Evolutionary conservation across 2,888 invertebrate species (phyloP).

Genomic region (Ellobium chinense): DNA sequence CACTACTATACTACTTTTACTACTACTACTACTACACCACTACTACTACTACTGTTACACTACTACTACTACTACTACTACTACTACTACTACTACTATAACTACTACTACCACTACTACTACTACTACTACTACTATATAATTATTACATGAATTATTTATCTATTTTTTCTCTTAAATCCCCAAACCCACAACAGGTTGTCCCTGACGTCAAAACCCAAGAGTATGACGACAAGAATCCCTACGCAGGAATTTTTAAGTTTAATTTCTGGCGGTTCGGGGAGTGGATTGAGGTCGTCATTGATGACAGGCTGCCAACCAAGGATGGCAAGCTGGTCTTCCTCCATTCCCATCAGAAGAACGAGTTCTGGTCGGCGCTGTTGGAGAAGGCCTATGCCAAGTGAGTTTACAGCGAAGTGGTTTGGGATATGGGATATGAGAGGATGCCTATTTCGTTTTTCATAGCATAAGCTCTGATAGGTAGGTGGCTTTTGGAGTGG

Average conservation of each 20-base stretch:
- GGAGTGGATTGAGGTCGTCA: constrained; percentile 82
- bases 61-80: too few relatives aligned
- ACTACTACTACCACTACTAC: too few relatives aligned
- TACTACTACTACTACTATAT: too few relatives aligned
- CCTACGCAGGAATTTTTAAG: constrained; percentile 81
- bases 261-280: constrained; percentile 83
- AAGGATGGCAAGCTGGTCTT: constrained; percentile 82
- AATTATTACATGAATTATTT: too few relatives aligned
- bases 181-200: too few relatives aligned
- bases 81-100: too few relatives aligned
- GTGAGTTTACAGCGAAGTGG: constrained; percentile 74
- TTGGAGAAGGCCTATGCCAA: constrained; percentile 84
- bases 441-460: not conserved
- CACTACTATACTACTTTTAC: too few relatives aligned
- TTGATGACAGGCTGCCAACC: constrained; percentile 82
- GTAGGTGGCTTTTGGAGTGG: too few relatives aligned
- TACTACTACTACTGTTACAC: too few relatives aligned
- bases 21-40: too few relatives aligned
- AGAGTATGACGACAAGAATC: constrained; percentile 78
- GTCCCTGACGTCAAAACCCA: constrained; percentile 81
- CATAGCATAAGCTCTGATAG: not conserved
- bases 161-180: too few relatives aligned
- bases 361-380: constrained; percentile 83
- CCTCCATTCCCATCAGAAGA: constrained; percentile 81
- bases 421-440: too few relatives aligned